Evolutionary conservation across 2,888 invertebrate genomes (phyloP), one percentile per base, ranked within the genome.

Genomic region (Plebejus argus): DNA sequence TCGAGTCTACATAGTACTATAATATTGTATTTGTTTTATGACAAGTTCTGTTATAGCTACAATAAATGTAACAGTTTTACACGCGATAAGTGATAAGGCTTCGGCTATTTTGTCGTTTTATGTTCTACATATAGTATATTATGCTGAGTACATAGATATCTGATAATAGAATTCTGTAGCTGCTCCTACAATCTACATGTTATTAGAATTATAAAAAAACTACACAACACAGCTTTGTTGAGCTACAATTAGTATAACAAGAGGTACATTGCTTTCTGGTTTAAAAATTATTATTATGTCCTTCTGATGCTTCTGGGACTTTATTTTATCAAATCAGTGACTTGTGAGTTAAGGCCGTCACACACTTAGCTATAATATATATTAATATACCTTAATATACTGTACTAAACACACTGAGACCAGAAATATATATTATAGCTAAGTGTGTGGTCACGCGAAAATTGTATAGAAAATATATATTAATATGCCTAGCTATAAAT

Each of bases 71-170:
- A 61, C 23, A 61, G 61, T 61, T 58, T 58, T 23, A 61, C 61
- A 61, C 61, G 61, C 61, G 61, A 61, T 61, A 61, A 61, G 4
- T 20, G 61, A 61, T 61, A 61, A 61, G 61, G 61, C 23, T 61
- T 61, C 61, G 20, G 23, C 12, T 10, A 23, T 23, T 61, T 61
- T 61, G 61, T 61, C 23, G 61, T 61, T 61, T 58, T 61, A 20
- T 61, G 1, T 61, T 12, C 61, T 3, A 61, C 61, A 61, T 61
- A 23, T 61, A 23, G 28, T 28, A 28, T 28, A 28, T 28, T 28
- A 28, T n/a, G n/a, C 23, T 12, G 23, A 12, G 61, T 61, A 61
- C 23, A 12, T 61, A 12, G 12, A 8, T 61, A 61, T 61, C 61
- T 20, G 23, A 61, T 61, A 23, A 23, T 20, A 61, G 1, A 61